Evolutionary conservation across 1,140 invertebrate genomes (phyloP).

Genomic region (Coboldia fuscipes): DNA sequence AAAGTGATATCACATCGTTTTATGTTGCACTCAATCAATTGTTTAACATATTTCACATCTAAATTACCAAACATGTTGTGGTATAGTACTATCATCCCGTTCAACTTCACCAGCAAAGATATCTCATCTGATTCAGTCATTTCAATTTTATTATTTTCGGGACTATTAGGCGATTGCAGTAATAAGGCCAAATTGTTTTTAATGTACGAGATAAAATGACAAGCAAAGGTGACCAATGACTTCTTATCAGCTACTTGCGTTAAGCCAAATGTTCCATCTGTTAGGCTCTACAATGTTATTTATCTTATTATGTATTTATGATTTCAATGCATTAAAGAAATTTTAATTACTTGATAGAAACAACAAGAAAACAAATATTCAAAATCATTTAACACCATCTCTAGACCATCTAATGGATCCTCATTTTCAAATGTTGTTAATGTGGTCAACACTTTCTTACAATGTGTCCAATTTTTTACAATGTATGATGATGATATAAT

Average conservation of each 20-base stretch:
- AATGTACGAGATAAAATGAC: constrained; percentile 51
- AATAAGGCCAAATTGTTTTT: constrained; percentile 37
- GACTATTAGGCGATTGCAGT: background rate
- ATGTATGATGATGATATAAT: constrained; percentile 9
- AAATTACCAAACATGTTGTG: constrained; percentile 50
- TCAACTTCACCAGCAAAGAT: constrained; percentile 45
- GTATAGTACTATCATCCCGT: constrained; percentile 46
- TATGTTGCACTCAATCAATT: constrained; percentile 6
- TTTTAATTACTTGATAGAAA: constrained; percentile 32
- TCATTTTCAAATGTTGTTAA: too few relatives aligned
- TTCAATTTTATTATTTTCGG: constrained; percentile 30
- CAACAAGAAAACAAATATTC: constrained; percentile 31
- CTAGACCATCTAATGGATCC: too few relatives aligned
- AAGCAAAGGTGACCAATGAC: constrained; percentile 33
- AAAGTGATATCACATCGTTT: constrained; percentile 34
- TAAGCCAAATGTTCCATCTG: constrained; percentile 43
- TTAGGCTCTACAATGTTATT: constrained; percentile 13
- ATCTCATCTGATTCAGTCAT: constrained; percentile 29
- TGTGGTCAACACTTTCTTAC: constrained; percentile 13
- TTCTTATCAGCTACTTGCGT: constrained; percentile 33
- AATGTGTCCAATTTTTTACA: constrained; percentile 10
- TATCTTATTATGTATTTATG: background rate
- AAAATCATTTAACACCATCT: constrained; percentile 10
- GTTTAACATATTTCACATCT: constrained; percentile 39
- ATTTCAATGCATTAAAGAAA: background rate